Evolutionary conservation across 2,888 invertebrate genomes (phyloP).

Genomic region (Conomelus anceps): DNA sequence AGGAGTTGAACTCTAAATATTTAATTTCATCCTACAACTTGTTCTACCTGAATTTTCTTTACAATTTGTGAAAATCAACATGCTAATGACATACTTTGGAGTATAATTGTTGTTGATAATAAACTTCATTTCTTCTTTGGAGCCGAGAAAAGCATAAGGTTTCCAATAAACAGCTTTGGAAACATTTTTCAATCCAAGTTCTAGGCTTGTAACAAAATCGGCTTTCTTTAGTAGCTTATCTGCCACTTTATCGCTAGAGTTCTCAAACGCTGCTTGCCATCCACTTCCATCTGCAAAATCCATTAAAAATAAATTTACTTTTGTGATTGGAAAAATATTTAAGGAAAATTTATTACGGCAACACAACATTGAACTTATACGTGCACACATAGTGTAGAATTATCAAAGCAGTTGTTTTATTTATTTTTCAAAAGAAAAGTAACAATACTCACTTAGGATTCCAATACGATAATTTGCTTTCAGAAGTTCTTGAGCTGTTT

Average conservation of each 20-base stretch:
- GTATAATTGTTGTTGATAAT: conserved; percentile 65
- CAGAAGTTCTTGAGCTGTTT: conserved; percentile 59
- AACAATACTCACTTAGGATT: conserved; percentile 54
- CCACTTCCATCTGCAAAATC: conserved; percentile 57
- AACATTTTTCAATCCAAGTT: conserved; percentile 63
- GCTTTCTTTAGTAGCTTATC: conserved; percentile 56
- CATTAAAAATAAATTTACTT: neutral
- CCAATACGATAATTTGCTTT: conserved; percentile 62
- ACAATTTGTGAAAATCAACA: too few species aligned
- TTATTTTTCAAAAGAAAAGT: neutral
- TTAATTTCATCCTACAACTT: too few species aligned
- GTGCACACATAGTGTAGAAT: too few species aligned
- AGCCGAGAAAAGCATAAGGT: conserved; percentile 72
- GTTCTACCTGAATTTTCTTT: too few species aligned
- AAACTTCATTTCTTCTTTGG: conserved; percentile 62
- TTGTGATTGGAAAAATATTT: too few species aligned
- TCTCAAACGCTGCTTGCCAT: conserved; percentile 67
- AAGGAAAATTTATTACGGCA: too few species aligned
- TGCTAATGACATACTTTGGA: conserved; percentile 51
- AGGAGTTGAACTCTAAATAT: too few species aligned
- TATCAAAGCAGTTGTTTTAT: too few species aligned
- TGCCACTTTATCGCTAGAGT: conserved; percentile 58
- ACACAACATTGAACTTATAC: too few species aligned
- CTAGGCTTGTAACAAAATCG: conserved; percentile 58
- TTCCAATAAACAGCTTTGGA: conserved; percentile 59